Evolutionary conservation across 1,140 invertebrate genomes (phyloP), one percentile per base, ranked within the genome.

Genomic region (Leptopilina clavipes): DNA sequence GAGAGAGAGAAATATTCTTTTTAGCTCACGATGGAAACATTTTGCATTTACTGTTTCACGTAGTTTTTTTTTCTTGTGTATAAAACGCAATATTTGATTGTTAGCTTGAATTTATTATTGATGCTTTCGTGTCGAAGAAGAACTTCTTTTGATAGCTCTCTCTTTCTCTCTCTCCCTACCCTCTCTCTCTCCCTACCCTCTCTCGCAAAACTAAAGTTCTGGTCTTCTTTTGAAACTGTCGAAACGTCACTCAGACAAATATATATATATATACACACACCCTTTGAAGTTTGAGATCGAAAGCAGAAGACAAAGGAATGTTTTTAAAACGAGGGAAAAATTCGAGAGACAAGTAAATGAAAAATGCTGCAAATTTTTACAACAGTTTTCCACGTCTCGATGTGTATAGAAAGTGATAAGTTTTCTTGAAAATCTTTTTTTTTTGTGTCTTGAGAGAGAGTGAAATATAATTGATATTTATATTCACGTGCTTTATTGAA

Each of bases 171-270:
- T 40, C 37, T 31, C 25, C 25, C 25, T 31, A n/a, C 25, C 25
- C 25, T 31, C 56, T 65, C 6, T 17, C 54, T 31, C 9, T 40
- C 7, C 1, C 1, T 31, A 31, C 25, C 9, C 37, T 40, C 37
- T 40, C 37, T 40, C 37, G 9, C 37, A 40, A 31, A 25, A 25
- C 22, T 22, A 0, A 31, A 19, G 8, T 65, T 65, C 56, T 65
- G 56, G 19, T 19, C 56, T 65, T 65, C 22, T 65, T 65, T 65
- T 65, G 22, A 65, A 65, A 65, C 56, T 65, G 56, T 65, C 56
- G 56, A 65, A 65, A 65, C 22, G 56, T 65, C 56, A 65, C 11
- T 59, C 54, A 19, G 18, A 59, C 54, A 11, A 3, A 31, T 31
- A 31, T 31, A 31, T 31, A 31, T 31, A 31, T 31, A 31, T 31